A percentile compares a stretch with the other conserved stretches of the same genome.
Evolutionary conservation across 2,888 invertebrate genomes (phyloP).

Genomic region (Drosophila neotestacea): DNA sequence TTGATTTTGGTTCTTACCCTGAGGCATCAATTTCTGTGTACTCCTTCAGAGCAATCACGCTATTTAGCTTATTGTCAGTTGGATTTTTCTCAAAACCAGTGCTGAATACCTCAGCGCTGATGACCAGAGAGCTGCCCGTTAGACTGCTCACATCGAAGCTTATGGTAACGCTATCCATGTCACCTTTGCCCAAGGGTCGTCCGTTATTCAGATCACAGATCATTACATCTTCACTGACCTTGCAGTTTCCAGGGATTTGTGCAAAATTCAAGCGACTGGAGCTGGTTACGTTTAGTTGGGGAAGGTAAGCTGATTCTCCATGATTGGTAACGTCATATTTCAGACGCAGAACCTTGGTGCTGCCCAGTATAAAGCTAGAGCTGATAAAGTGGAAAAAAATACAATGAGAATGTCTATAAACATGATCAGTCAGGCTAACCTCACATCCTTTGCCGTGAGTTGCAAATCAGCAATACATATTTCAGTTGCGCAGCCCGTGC

Average conservation of each 20-base stretch:
- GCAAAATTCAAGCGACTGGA: conserved; percentile 84
- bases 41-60: conserved; percentile 79
- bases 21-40: conserved; percentile 84
- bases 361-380: conserved; percentile 82
- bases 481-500: conserved; percentile 84
- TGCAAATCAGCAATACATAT: conserved; percentile 84
- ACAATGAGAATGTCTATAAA: too few relatives aligned
- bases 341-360: conserved; percentile 79
- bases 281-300: conserved; percentile 85
- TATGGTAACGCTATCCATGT: conserved; percentile 75
- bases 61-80: conserved; percentile 75
- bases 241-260: conserved; percentile 83
- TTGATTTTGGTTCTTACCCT: conserved; percentile 72
- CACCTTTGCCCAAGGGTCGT: conserved; percentile 78
- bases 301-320: conserved; percentile 86
- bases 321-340: conserved; percentile 84
- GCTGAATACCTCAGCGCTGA: conserved; percentile 83
- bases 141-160: conserved; percentile 83
- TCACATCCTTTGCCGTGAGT: conserved; percentile 74
- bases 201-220: conserved; percentile 83
- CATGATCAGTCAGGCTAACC: conserved; percentile 51
- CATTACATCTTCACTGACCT: conserved; percentile 69
- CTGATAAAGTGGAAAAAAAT: conserved; percentile 49
- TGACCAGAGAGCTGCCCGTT: conserved; percentile 74
- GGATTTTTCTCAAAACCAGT: conserved; percentile 82